These are phyloP conservation scores for Oryzias melastigma DNA, from an alignment of 2,113 vertebrate species.

Conservation along the genomic window DNA sequence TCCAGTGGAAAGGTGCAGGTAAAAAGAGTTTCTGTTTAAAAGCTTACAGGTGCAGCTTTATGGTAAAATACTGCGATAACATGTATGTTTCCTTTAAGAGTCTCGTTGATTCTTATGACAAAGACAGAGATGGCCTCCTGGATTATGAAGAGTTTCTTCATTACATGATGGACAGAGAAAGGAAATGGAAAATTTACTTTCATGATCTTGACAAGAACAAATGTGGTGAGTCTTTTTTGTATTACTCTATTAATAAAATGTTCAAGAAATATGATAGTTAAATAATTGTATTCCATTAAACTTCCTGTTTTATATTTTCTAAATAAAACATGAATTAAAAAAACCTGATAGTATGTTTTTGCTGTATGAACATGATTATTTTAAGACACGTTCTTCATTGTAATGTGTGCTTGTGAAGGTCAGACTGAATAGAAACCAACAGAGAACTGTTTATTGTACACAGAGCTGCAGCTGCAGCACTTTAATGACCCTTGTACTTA, in stretches of 20 bases:
- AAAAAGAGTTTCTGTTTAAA: not conserved
- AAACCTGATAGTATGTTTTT: too few species aligned
- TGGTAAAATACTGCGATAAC: not conserved
- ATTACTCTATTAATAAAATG: not conserved
- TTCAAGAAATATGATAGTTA: not conserved
- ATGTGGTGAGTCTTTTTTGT: constrained; percentile 62
- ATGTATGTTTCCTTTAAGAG: constrained; percentile 35
- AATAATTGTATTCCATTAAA: not conserved
- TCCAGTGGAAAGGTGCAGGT: constrained; percentile 70
- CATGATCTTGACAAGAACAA: constrained; percentile 76
- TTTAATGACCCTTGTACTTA: constrained; percentile 18
- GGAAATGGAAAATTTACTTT: constrained; percentile 77
- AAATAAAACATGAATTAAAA: not conserved
- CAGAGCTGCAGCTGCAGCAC: not conserved
- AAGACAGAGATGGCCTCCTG: constrained; percentile 68
- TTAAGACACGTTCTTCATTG: not conserved
- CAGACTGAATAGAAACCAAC: not conserved
- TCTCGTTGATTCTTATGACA: constrained; percentile 69
- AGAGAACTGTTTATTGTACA: constrained; percentile 32
- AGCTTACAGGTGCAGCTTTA: too few species aligned
- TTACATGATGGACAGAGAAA: constrained; percentile 77
- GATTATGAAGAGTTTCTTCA: constrained; percentile 75
- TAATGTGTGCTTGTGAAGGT: constrained; percentile 29
- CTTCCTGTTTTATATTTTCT: not conserved
- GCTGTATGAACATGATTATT: too few species aligned